These are phyloP conservation scores for Drosophila fungiperda DNA, from an alignment of 2,888 invertebrate genomes.

Conservation along the genomic window DNA sequence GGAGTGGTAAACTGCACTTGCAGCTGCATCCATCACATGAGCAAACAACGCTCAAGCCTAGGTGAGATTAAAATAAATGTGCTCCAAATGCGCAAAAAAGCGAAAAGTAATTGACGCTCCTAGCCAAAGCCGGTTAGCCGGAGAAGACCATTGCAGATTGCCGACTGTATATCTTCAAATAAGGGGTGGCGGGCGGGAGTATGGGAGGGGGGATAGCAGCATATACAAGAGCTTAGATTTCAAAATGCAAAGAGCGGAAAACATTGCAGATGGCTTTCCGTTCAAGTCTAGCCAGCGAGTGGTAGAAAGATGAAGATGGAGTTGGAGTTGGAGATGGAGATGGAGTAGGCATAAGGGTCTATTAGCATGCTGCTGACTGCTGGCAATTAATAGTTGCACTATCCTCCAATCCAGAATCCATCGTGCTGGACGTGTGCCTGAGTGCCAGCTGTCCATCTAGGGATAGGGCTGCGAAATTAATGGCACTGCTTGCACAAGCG, in stretches of 20 bases:
- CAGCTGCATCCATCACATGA: conserved; percentile 51
- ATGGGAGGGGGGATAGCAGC: not conserved
- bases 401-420: not conserved
- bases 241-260: conserved; percentile 77
- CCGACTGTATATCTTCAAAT: conserved; percentile 7
- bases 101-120: conserved; percentile 79
- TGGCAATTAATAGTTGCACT: conserved; percentile 65
- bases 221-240: conserved; percentile 64
- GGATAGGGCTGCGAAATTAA: conserved; percentile 62
- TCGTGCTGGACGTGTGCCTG: conserved; percentile 41
- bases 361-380: conserved; percentile 72
- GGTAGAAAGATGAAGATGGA: conserved; percentile 1
- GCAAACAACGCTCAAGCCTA: conserved; percentile 40
- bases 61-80: conserved; percentile 82
- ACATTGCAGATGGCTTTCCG: conserved; percentile 68
- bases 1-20: conserved; percentile 10
- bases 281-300: conserved; percentile 10
- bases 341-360: conserved; percentile 51
- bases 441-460: conserved; percentile 59
- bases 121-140: conserved; percentile 52
- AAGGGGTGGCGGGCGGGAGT: not conserved
- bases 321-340: not conserved
- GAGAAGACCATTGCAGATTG: conserved; percentile 5
- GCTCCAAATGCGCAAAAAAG: conserved; percentile 81
- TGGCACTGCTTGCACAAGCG: conserved; percentile 36